phyloP scores from a whole-genome alignment of 2,797 vertebrate genomes.

The Notolepis coatsorum region DNA sequence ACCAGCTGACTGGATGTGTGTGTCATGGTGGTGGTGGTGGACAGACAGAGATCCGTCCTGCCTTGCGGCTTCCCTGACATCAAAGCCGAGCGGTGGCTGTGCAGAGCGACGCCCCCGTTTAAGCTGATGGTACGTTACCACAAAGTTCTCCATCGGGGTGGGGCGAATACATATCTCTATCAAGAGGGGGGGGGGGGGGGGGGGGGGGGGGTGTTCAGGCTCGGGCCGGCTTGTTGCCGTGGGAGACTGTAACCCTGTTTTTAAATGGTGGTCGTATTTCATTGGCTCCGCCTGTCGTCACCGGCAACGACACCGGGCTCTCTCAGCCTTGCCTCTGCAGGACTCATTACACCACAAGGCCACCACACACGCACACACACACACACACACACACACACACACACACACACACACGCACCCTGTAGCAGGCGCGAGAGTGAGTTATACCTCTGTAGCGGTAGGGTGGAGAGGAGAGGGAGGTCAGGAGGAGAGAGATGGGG shows the following conservation, averaged over 20 bases:
- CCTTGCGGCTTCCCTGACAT: neutral
- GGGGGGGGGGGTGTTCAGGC: neutral
- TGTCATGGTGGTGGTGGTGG: conserved; percentile 5
- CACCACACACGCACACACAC: conserved; percentile 10
- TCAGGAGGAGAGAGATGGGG: neutral
- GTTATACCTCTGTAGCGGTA: conserved; percentile 39
- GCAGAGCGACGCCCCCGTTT: neutral
- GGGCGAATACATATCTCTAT: neutral
- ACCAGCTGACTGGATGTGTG: conserved; percentile 25
- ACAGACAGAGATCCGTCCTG: neutral
- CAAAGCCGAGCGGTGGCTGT: neutral
- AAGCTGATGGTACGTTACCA: neutral
- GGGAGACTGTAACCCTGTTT: conserved; percentile 39
- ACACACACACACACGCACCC: neutral
- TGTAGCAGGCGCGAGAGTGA: conserved; percentile 35
- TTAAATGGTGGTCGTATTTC: conserved; percentile 63
- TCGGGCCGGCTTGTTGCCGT: conserved; percentile 20
- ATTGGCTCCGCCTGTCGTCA: conserved; percentile 43
- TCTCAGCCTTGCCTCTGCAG: conserved; percentile 46
- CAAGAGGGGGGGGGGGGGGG: neutral
- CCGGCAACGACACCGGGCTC: conserved; percentile 15
- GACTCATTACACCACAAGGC: conserved; percentile 59
- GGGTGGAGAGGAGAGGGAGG: conserved; percentile 5
- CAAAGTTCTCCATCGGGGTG: conserved; percentile 2
- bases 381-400: neutral